Base-by-base conservation (phyloP, 2,797 vertebrate genomes). In the Falco cherrug region DNA sequence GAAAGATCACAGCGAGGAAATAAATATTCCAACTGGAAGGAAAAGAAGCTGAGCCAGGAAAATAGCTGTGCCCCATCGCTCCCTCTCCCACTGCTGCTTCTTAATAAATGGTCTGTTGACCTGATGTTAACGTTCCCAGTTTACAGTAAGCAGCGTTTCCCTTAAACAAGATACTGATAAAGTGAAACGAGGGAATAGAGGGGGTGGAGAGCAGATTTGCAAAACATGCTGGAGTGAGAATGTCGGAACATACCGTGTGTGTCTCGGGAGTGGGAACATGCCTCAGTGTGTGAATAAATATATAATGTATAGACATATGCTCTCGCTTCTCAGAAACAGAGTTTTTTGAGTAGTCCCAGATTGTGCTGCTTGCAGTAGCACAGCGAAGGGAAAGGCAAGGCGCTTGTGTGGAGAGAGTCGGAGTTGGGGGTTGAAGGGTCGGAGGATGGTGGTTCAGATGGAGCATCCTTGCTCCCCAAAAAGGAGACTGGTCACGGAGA, bases 231-330 rank as follows among this genome's bases (percentile, higher is more conserved):
- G 91, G 96, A 96, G 90, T 97, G 93, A 93, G 95, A 97, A 97
- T 94, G 68, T 92, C 35, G 26, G 94, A 95, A 94, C 89, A 93
- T 94, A 96, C 92, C 89, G 92, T 87, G 84, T 96, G 88, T 92
- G 88, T 88, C 95, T 96, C 7, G 9, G 88, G 91, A 96, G 87
- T 94, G 87, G 79, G 95, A 95, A 95, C 87, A 87, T 96, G 87
- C 92, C 89, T 96, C 95, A 83, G 87, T 63, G 94, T 94, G 95
- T 94, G 95, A 96, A 97, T 97, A 95, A 96, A 95, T 95, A 97
- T 93, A 43, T 93, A 95, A 94, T 89, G 89, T 94, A 89, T 80
- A 95, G 92, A 91, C 96, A 93, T 95, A 94, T 94, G 69, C 70
- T 96, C 94, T 85, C 39, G 37, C 80, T 87, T 87, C 93, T 94